Conservation (phyloP, 2,113 vertebrate species). For the Tringa solitaria region DNA sequence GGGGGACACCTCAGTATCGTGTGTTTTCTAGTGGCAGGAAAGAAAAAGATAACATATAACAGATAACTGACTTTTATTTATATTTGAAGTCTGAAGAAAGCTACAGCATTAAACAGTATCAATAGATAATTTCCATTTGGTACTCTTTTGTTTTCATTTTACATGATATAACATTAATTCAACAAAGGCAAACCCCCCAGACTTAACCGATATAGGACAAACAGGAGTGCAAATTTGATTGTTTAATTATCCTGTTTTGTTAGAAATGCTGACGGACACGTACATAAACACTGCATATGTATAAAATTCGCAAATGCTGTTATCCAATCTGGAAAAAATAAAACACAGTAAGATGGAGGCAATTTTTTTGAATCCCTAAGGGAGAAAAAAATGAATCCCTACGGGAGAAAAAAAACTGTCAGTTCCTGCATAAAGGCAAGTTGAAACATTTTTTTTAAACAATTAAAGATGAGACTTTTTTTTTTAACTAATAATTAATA, state of each 20-base stretch:
- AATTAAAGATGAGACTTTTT: background rate
- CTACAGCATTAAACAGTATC: background rate
- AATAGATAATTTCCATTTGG: background rate
- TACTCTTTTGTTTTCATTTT: background rate
- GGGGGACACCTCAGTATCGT: background rate
- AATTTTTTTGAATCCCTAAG: background rate
- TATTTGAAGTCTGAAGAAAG: background rate
- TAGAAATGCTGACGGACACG: background rate
- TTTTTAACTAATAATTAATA: background rate
- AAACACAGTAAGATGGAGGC: background rate
- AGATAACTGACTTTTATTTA: background rate
- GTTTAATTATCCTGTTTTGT: background rate
- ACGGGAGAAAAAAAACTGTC: background rate
- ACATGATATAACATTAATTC: background rate
- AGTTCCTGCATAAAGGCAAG: background rate
- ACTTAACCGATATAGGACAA: background rate
- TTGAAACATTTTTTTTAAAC: background rate
- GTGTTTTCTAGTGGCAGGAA: background rate
- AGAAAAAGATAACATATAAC: background rate
- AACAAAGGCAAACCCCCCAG: background rate
- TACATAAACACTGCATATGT: background rate
- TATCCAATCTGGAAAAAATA: background rate
- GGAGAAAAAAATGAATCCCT: background rate
- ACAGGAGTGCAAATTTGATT: background rate
- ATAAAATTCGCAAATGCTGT: background rate